Evolutionary conservation across 2,113 vertebrate genomes (phyloP).

Genomic region (Vicugna pacos): DNA sequence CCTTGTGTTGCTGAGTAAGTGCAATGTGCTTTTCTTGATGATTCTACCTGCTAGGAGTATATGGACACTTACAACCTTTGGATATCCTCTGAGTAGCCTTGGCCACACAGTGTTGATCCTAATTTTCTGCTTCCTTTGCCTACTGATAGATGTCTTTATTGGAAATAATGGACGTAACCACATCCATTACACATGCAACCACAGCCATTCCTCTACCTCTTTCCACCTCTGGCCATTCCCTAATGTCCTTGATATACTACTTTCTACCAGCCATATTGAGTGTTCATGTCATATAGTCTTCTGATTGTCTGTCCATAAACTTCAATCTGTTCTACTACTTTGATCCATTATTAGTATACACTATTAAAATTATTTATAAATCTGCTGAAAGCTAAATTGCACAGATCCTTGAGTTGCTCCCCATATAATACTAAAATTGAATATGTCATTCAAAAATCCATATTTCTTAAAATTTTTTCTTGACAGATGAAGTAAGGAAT

Average conservation of each 20-base stretch:
- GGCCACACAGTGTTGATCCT: neutral
- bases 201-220: neutral
- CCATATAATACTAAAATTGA: neutral
- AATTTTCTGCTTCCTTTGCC: neutral
- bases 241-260: neutral
- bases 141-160: neutral
- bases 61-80: neutral
- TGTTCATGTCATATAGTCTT: neutral
- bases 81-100: neutral
- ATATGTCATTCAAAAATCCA: neutral
- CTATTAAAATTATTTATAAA: conserved; percentile 1
- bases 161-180: neutral
- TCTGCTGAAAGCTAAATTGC: neutral
- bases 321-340: neutral
- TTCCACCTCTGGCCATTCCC: neutral
- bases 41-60: neutral
- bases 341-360: neutral
- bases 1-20: neutral
- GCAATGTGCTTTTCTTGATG: neutral
- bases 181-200: neutral
- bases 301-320: neutral
- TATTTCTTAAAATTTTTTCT: conserved; percentile 1
- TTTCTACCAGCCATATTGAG: neutral
- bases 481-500: conserved; percentile 2
- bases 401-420: neutral